Evolutionary conservation across 2,113 vertebrate genomes (phyloP).

Genomic region (Pollimyrus isidori): DNA sequence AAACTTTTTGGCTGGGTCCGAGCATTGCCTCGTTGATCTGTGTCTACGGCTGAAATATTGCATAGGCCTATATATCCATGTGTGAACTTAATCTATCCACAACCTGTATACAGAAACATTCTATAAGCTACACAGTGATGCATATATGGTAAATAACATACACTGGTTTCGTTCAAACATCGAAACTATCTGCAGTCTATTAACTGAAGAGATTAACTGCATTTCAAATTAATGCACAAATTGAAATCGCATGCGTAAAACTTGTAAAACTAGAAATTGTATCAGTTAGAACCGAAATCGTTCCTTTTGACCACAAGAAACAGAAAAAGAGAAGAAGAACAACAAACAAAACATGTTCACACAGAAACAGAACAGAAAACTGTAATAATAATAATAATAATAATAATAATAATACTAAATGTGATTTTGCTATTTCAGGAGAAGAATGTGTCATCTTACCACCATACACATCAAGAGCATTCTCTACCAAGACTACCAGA

Average conservation of each 20-base stretch:
- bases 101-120: conserved; percentile 58
- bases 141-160: conserved; percentile 43
- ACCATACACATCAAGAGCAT: neutral
- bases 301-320: neutral
- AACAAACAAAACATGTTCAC: neutral
- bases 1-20: conserved; percentile 38
- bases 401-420: neutral
- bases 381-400: neutral
- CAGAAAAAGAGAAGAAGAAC: neutral
- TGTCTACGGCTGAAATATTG: conserved; percentile 56
- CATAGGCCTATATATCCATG: conserved; percentile 55
- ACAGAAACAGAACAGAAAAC: neutral
- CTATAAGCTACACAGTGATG: conserved; percentile 50
- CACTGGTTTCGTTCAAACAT: conserved; percentile 47
- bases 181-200: neutral
- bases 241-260: neutral
- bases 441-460: neutral
- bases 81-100: conserved; percentile 59
- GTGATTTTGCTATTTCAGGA: neutral
- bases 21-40: conserved; percentile 47
- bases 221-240: neutral
- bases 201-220: neutral
- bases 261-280: neutral
- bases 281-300: neutral
- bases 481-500: neutral